Base-by-base conservation (phyloP, 2,888 invertebrate genomes). In the Archips xylosteana region DNA sequence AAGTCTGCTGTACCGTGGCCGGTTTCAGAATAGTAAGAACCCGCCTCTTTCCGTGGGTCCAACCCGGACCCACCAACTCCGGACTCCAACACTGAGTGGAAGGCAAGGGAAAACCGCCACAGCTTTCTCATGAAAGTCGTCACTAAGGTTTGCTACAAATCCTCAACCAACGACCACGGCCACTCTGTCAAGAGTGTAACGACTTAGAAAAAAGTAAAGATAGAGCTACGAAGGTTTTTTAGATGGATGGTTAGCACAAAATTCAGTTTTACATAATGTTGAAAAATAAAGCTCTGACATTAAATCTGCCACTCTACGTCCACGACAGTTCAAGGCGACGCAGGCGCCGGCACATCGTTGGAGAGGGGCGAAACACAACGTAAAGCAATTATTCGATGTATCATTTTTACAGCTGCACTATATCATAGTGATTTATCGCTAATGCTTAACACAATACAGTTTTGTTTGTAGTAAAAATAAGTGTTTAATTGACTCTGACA, bases 331-430 rank as follows among this genome's bases (percentile, higher is more conserved):
- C 88, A 91, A 91, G 91, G 87, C 81, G 80, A 81, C 79, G n/a
- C 57, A 13, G 78, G 78, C 78, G 81, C 78, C 78, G 76, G 73
- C 69, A 72, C 68, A 73, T 75, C 88, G 87, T 86, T 85, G 86
- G 49, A 57, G 63, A 70, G 71, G 71, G 76, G 66, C 70, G 60
- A 76, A 79, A 79, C 80, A 83, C 81, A 82, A 83, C 80, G 79
- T 76, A 79, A 84, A 81, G 82, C 82, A 78, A 85, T 87, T 85
- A 87, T 65, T 69, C 32, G n/a, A 64, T 81, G 86, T 85, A 89
- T 90, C 84, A 89, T 89, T 91, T 91, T 90, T 89, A 91, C 92
- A 92, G 91, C 91, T 92, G 92, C 87, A 85, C 78, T 81, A 79
- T 79, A 80, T 78, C 83, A 62, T 75, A 65, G 76, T 81, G 82